Base-by-base conservation (phyloP, 2,888 invertebrate genomes). In the Dryomyza anilis region DNA sequence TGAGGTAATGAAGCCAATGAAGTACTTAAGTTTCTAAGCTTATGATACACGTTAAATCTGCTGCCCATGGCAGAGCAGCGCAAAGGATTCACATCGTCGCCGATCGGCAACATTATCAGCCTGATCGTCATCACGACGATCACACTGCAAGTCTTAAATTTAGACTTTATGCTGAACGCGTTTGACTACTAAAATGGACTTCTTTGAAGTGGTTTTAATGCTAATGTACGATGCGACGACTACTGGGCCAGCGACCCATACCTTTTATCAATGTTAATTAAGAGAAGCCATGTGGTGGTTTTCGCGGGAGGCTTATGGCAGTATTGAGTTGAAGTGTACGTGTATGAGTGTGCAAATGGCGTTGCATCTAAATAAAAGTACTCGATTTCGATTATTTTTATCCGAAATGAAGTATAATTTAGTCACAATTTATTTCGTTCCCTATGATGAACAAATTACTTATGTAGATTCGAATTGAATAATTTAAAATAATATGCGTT, bases 241-340 rank as follows among this genome's bases (percentile, higher is more conserved):
- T 23, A 36, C 25, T 43, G 48, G 59, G 61, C 62, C 57, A 64
- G 55, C 25, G 21, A 46, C 29, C 52, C 45, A 50, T 52, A 30
- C 70, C 70, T 69, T 67, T 69, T 56, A 59, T 69, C 71, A 68
- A 70, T 71, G 72, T 70, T 76, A 77, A 77, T 76, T 71, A 75
- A 73, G 72, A 69, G 76, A 71, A 62, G 48, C 63, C 64, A 50
- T 61, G 30, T 58, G 55, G 55, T 30, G 16, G 27, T 43, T 33
- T 25, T 36, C 43, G 43, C 52, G 43, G 39, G 43, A 52, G 58
- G 52, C 62, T 63, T 63, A 58, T 59, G 33, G 53, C 50, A 12
- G 52, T 45, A 2, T 23, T 27, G 36, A 36, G 33, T 56, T 12
- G 25, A 39, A 3, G 21, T 27, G 43, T 55, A n/a, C n/a, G n/a